phyloP scores from a whole-genome alignment of 1,140 invertebrate species.

The Eupristina koningsbergeri region DNA sequence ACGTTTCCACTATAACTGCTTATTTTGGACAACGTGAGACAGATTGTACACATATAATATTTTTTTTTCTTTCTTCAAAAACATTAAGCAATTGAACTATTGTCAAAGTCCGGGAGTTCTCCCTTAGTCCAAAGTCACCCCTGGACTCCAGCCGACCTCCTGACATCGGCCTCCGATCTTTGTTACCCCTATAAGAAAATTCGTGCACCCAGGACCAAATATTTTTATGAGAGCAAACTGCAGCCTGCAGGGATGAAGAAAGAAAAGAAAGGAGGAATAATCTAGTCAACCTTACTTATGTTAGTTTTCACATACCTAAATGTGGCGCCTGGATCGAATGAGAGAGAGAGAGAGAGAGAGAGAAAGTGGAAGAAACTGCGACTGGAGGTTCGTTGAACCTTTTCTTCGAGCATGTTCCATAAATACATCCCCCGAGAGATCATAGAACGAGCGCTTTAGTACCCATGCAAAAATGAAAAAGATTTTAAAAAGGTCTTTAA shows the following conservation, averaged over 20 bases:
- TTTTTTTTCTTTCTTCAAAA: slow-evolving; percentile 6
- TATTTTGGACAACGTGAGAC: neutral
- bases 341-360: slow-evolving; percentile 11
- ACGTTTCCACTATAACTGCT: neutral
- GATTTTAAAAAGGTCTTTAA: slow-evolving; percentile 29
- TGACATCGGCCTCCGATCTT: slow-evolving; percentile 4
- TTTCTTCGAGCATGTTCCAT: slow-evolving; percentile 54
- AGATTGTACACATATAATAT: neutral
- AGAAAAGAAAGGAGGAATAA: neutral
- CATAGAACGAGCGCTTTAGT: slow-evolving; percentile 36
- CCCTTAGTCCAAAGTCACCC: neutral
- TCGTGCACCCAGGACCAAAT: slow-evolving; percentile 11
- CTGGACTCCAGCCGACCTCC: neutral
- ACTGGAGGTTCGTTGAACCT: slow-evolving; percentile 54
- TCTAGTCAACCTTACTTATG: neutral
- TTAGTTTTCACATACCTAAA: slow-evolving; percentile 18
- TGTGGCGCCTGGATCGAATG: too few species aligned
- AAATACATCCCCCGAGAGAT: slow-evolving; percentile 52
- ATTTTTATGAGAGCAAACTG: neutral
- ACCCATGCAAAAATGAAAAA: slow-evolving; percentile 27
- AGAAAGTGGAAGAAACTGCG: neutral
- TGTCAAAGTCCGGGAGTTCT: neutral
- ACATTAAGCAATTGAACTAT: slow-evolving; percentile 25
- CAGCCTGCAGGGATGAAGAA: neutral
- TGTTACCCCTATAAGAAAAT: slow-evolving; percentile 12